phyloP scores from a whole-genome alignment of 2,797 vertebrate species.

The Decapterus maruadsi region DNA sequence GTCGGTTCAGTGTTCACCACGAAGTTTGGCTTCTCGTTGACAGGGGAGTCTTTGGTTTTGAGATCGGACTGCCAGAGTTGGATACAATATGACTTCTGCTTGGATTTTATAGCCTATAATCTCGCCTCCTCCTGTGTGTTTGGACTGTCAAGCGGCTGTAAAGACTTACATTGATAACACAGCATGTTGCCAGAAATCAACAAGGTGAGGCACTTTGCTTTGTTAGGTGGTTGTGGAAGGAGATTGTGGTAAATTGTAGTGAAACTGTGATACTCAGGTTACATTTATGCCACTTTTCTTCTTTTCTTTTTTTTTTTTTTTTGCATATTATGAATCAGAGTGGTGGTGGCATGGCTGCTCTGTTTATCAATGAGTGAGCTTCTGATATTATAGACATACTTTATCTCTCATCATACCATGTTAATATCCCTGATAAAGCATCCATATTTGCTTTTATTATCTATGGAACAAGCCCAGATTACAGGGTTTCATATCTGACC shows the following conservation, averaged over 20 bases:
- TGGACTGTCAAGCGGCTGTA: conserved; percentile 48
- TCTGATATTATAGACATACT: not conserved
- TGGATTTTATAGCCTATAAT: conserved; percentile 59
- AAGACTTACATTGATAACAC: conserved; percentile 30
- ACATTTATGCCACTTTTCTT: not conserved
- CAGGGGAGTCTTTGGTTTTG: not conserved
- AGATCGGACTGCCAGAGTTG: conserved; percentile 36
- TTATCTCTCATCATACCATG: not conserved
- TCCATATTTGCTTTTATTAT: not conserved
- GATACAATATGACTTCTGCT: conserved; percentile 62
- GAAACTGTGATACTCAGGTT: not conserved
- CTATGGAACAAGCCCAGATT: conserved; percentile 22
- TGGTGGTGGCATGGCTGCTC: not conserved
- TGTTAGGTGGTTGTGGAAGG: not conserved
- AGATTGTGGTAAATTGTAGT: not conserved
- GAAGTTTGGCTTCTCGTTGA: conserved; percentile 12
- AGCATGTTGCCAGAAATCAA: conserved; percentile 89
- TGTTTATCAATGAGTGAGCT: not conserved
- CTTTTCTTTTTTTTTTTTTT: too few species aligned
- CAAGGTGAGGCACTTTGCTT: conserved; percentile 79
- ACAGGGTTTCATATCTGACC: conserved; percentile 45
- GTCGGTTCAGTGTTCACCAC: conserved; percentile 19
- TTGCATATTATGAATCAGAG: not conserved
- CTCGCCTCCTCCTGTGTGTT: conserved; percentile 18
- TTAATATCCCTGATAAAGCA: not conserved